These are phyloP conservation scores for Centropristis striata DNA, from an alignment of 2,113 vertebrate species.

Conservation along the genomic window DNA sequence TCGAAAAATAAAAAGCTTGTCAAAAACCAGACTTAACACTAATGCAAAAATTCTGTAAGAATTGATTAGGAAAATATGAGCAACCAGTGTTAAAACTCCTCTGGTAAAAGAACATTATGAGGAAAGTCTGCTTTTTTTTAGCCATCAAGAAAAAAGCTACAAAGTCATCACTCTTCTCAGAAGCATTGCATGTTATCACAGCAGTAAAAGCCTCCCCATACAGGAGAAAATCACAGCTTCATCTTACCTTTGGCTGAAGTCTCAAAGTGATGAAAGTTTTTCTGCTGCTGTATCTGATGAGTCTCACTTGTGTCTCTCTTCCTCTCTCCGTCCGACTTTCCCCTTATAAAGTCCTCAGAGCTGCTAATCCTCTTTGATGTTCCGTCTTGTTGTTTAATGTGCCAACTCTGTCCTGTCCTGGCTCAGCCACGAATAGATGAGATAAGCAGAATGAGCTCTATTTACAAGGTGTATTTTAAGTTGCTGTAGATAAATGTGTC, in stretches of 20 bases:
- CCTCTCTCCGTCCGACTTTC: background rate
- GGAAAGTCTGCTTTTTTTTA: constrained; percentile 25
- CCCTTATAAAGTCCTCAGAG: constrained; percentile 59
- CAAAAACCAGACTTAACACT: no score
- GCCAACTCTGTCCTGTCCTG: constrained; percentile 34
- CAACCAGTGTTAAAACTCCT: no score
- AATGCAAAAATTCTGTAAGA: no score
- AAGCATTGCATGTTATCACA: constrained; percentile 10
- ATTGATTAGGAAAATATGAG: no score
- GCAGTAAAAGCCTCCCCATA: background rate
- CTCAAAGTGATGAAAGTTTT: background rate
- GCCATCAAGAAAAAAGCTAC: background rate
- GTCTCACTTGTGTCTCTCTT: constrained; percentile 6
- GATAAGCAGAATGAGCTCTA: constrained; percentile 24
- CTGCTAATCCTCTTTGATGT: constrained; percentile 64
- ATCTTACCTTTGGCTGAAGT: constrained; percentile 21
- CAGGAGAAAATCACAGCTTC: constrained; percentile 16
- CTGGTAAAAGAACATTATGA: background rate
- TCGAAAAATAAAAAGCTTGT: no score
- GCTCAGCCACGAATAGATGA: constrained; percentile 60
- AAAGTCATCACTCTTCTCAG: constrained; percentile 3
- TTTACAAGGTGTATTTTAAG: constrained; percentile 32
- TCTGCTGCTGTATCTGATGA: constrained; percentile 31
- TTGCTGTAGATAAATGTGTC: background rate
- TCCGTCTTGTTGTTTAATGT: constrained; percentile 13